phyloP scores from a whole-genome alignment of 2,113 vertebrate species.

The Zootoca vivipara region DNA sequence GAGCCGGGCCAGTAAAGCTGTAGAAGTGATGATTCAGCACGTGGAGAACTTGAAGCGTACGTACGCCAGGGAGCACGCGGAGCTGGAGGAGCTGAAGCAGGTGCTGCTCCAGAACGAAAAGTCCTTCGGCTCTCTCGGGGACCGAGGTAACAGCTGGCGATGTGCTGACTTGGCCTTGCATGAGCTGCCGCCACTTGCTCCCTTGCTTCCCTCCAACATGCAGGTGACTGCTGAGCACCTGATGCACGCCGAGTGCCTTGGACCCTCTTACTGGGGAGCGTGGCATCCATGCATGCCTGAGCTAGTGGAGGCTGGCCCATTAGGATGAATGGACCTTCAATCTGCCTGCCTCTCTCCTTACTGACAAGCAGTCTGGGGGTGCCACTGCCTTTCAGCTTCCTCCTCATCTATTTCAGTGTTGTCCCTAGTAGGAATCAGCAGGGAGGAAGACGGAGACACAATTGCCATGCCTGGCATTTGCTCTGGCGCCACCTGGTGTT shows the following conservation, averaged over 20 bases:
- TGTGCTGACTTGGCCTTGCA: background rate
- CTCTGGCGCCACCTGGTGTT: too few species aligned
- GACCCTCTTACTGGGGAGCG: background rate
- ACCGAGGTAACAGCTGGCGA: conserved; percentile 68
- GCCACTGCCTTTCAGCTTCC: too few species aligned
- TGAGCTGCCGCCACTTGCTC: background rate
- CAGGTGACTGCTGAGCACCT: too few species aligned
- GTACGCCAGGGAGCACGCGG: conserved; percentile 91
- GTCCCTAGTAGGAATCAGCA: too few species aligned
- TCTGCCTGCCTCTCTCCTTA: too few species aligned
- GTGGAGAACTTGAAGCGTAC: conserved; percentile 95
- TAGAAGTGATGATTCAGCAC: conserved; percentile 97
- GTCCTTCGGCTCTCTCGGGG: conserved; percentile 76
- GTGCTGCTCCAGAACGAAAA: conserved; percentile 86
- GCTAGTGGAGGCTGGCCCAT: too few species aligned
- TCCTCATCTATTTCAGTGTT: too few species aligned
- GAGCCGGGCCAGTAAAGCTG: conserved; percentile 90
- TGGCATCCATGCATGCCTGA: too few species aligned
- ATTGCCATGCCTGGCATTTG: too few species aligned
- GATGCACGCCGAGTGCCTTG: background rate
- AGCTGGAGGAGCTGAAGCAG: conserved; percentile 90
- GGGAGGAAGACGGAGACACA: too few species aligned
- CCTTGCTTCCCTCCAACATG: background rate
- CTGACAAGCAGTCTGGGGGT: too few species aligned
- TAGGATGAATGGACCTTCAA: too few species aligned